phyloP scores from a whole-genome alignment of 2,888 invertebrate species.

The Campoplex capitator region DNA sequence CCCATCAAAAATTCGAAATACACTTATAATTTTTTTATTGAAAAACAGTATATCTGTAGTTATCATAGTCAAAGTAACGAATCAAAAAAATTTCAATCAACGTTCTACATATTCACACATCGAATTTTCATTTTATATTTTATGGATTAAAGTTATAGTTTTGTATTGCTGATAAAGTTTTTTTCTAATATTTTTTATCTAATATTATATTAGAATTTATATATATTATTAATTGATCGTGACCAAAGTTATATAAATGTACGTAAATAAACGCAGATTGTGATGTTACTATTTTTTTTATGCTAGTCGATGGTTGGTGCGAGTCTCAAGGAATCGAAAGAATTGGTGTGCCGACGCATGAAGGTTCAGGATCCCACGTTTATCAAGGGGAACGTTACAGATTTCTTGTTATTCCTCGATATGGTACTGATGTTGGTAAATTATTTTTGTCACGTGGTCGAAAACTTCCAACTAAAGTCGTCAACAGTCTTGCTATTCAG shows the following conservation, averaged over 20 bases:
- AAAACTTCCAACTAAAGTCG: conserved; percentile 91
- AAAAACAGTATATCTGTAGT: background rate
- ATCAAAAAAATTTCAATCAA: background rate
- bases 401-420: conserved; percentile 97
- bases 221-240: background rate
- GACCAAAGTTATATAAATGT: background rate
- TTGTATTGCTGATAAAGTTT: too few relatives aligned
- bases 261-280: background rate
- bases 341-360: conserved; percentile 94
- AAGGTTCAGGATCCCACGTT: conserved; percentile 95
- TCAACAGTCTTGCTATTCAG: conserved; percentile 92
- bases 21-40: too few relatives aligned
- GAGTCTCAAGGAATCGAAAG: conserved; percentile 85
- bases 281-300: background rate
- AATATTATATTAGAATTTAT: background rate
- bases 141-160: too few relatives aligned
- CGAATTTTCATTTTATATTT: too few relatives aligned
- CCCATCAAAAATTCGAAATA: too few relatives aligned
- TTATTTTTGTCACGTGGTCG: conserved; percentile 89
- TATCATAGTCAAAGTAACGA: background rate
- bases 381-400: conserved; percentile 92
- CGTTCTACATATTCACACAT: background rate
- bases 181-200: too few relatives aligned
- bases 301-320: conserved; percentile 90
- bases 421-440: conserved; percentile 94